Evolutionary conservation across 2,888 invertebrate genomes (phyloP), one percentile per base, ranked within the genome.

Genomic region (Entomobrya proxima): DNA sequence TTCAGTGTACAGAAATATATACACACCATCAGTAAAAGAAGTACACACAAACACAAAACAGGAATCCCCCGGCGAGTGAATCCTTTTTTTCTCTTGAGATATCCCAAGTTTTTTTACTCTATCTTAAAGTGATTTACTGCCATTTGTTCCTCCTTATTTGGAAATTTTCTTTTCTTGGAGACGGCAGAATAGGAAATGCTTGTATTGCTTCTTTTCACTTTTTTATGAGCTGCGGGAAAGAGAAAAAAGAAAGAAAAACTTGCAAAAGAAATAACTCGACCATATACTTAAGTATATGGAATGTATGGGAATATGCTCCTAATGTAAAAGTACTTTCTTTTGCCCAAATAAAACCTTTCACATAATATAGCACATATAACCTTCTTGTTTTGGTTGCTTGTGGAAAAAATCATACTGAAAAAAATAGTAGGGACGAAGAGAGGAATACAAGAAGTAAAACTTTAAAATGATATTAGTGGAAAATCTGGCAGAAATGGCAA

Each of bases 71-170:
- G 82, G 82, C 74, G 82, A 82, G 75, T 50, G 82, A 82, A 82
- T 82, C 82, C 75, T 64, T 80, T 80, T 47, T 74, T 37, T 72
- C 82, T 82, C 82, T 50, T 64, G 82, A 82, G 82, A 82, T 47
- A 47, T 75, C 75, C 75, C n/a, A 75, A 82, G 61, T 82, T 82
- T 82, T 82, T 82, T n/a, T n/a, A n/a, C 80, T 72, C 80, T 58
- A 80, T 82, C 64, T 75, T 47, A 75, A 82, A 82, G 82, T 82
- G 82, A 82, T 82, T 82, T 82, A 82, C 82, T 75, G 82, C 82
- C 82, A 82, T 82, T 82, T 82, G 82, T 82, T 82, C 82, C 82
- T 82, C 82, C 82, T 82, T 82, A 82, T 75, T 82, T 82, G 82
- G 52, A 64, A 82, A 82, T 82, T 82, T 82, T 64, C 74, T 74